Base-by-base conservation (phyloP, 2,113 vertebrate genomes). In the Nerophis ophidion region DNA sequence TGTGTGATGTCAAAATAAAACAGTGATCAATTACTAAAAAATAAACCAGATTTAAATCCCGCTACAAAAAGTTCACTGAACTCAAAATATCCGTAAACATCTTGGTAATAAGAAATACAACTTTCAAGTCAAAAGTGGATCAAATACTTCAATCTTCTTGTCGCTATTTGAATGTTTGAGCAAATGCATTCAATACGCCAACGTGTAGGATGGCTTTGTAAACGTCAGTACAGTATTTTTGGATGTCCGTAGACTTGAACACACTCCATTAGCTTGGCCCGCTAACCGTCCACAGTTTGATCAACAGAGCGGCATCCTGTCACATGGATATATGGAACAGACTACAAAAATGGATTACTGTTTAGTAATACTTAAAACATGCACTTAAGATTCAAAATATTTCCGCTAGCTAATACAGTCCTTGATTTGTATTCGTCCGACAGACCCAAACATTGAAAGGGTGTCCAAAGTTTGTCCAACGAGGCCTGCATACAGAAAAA, bases 61-160 rank as follows among this genome's bases (percentile, higher is more conserved):
- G 95, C 93, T 96, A 96, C 94, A 83, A 97, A 97, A 96, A 96
- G 93, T 97, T 96, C 93, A 96, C 93, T 95, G 93, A 98, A 97
- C 94, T 96, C 95, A 98, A 97, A 98, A 97, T 95, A 97, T 94
- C 91, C 97, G 95, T 97, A 98, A 98, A 98, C 95, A 98, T 96
- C 93, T 95, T 96, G 94, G 94, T 92, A 92, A 95, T 97, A 97
- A 92, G 94, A 98, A 98, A 98, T 98, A 97, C 96, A 97, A 93
- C 95, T 92, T 98, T 98, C 95, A 98, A 97, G 95, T 97, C 92
- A 96, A 97, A 98, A 95, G 94, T 95, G 92, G 95, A 97, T 94
- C 96, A 96, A 97, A 97, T 96, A 96, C 93, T 97, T 96, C 90
- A 90, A 95, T 94, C 94, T 40, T 40, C 8, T 40, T 96, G 94